These are phyloP conservation scores for Tineola bisselliella DNA, from an alignment of 2,888 invertebrate species.

Conservation along the genomic window DNA sequence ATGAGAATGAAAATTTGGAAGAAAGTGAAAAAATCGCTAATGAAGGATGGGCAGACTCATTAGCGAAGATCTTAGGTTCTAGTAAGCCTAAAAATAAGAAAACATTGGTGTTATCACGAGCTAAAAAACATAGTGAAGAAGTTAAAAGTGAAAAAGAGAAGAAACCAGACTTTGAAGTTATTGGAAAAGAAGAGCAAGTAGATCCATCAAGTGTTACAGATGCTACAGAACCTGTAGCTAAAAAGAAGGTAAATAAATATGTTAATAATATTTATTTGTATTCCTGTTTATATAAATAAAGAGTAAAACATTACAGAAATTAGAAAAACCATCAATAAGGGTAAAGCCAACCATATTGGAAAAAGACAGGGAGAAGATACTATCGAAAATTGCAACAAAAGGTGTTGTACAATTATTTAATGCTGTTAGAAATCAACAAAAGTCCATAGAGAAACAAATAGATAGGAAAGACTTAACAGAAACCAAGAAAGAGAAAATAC, in stretches of 20 bases:
- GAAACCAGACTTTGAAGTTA: slow-evolving; percentile 73
- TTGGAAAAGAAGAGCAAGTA: slow-evolving; percentile 61
- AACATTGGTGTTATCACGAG: slow-evolving; percentile 79
- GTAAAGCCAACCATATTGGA: slow-evolving; percentile 80
- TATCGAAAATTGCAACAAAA: slow-evolving; percentile 88
- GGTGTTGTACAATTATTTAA: slow-evolving; percentile 95
- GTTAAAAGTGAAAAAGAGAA: slow-evolving; percentile 51
- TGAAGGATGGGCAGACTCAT: slow-evolving; percentile 83
- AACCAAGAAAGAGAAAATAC: slow-evolving; percentile 77
- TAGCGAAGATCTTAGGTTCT: slow-evolving; percentile 79
- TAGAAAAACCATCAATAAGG: slow-evolving; percentile 71
- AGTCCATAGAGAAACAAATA: slow-evolving; percentile 75
- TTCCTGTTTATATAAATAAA: neutral
- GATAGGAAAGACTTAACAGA: slow-evolving; percentile 78
- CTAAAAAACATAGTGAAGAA: slow-evolving; percentile 74
- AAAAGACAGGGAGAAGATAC: slow-evolving; percentile 77
- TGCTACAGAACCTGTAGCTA: slow-evolving; percentile 36
- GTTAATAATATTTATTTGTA: neutral
- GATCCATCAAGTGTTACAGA: slow-evolving; percentile 47
- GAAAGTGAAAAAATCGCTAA: slow-evolving; percentile 51
- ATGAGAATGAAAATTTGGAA: slow-evolving; percentile 18
- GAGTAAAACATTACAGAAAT: slow-evolving; percentile 56
- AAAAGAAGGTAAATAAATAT: slow-evolving; percentile 39
- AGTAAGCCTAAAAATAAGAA: slow-evolving; percentile 81
- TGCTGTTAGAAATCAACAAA: slow-evolving; percentile 88